Percentiles rank a stretch among this genome's conserved stretches.
Conservation (phyloP, 1,140 invertebrate species). For the Zophobas morio region DNA sequence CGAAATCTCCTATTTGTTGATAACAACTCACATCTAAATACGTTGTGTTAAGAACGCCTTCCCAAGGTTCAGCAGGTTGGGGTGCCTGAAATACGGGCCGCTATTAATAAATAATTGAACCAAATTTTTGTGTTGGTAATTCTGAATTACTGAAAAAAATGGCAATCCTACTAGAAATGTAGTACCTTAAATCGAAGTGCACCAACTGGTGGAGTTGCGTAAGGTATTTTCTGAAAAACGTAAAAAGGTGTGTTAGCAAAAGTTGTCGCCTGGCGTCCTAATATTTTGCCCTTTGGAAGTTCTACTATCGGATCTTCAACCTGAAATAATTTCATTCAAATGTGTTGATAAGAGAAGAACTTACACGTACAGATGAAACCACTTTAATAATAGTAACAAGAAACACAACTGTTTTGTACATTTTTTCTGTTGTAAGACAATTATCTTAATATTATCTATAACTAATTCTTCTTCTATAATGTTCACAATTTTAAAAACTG, state of each 20-base stretch:
- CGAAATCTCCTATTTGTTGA: neutral
- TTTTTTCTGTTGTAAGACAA: no score
- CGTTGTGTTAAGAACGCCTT: slow-evolving; percentile 41
- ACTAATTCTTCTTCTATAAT: no score
- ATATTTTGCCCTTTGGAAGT: slow-evolving; percentile 3
- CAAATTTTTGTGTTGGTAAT: no score
- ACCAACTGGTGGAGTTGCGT: slow-evolving; percentile 44
- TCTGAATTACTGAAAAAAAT: no score
- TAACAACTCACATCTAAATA: slow-evolving; percentile 29
- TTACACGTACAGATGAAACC: no score
- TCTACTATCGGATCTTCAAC: neutral
- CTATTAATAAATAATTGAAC: no score
- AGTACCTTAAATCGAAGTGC: slow-evolving; percentile 19
- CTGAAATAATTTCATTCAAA: neutral
- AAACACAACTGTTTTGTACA: no score
- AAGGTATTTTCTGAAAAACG: slow-evolving; percentile 49
- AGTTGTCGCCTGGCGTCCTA: neutral
- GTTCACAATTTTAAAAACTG: no score
- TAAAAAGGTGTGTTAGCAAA: slow-evolving; percentile 15
- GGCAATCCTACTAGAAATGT: no score
- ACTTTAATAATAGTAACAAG: no score
- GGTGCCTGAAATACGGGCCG: neutral
- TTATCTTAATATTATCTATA: no score
- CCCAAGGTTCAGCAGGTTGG: slow-evolving; percentile 27
- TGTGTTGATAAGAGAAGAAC: no score